phyloP scores from a whole-genome alignment of 2,888 invertebrate species.

The Augochlorella aurata region DNA sequence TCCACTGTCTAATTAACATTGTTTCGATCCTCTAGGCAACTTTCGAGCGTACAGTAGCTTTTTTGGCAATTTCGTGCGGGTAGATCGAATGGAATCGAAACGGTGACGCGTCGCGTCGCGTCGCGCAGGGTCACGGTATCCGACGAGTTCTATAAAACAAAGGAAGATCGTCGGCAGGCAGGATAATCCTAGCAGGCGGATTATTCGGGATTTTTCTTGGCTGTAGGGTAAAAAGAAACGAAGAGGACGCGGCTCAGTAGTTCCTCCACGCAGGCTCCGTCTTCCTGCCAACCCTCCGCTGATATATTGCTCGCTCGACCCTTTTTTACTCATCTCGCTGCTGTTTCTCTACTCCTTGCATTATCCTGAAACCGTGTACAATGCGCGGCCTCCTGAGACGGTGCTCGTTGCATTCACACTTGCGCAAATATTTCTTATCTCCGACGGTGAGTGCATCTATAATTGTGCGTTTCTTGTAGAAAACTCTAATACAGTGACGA shows the following conservation, averaged over 20 bases:
- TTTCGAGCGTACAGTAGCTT: background rate
- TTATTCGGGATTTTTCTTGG: slow-evolving; percentile 78
- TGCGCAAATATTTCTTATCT: slow-evolving; percentile 5
- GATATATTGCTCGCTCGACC: slow-evolving; percentile 75
- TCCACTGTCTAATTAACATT: too few relatives aligned
- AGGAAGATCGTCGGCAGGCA: slow-evolving; percentile 65
- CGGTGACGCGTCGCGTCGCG: slow-evolving; percentile 36
- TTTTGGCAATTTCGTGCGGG: slow-evolving; percentile 1
- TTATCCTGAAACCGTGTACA: slow-evolving; percentile 50
- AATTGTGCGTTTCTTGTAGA: background rate
- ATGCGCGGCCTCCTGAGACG: slow-evolving; percentile 26
- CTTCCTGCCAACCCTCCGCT: slow-evolving; percentile 73
- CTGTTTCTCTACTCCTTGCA: slow-evolving; percentile 53
- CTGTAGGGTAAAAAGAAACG: slow-evolving; percentile 70
- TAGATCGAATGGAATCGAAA: slow-evolving; percentile 48
- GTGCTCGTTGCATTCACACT: slow-evolving; percentile 29
- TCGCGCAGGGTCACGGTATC: slow-evolving; percentile 65
- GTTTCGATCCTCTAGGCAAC: background rate
- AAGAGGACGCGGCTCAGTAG: slow-evolving; percentile 67
- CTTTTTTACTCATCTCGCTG: slow-evolving; percentile 54
- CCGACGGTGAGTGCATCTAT: slow-evolving; percentile 1
- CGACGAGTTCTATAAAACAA: slow-evolving; percentile 72
- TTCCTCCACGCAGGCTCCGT: slow-evolving; percentile 71
- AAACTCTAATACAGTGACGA: too few relatives aligned
- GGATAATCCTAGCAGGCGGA: slow-evolving; percentile 79